Evolutionary conservation across 2,113 vertebrate genomes (phyloP).

Genomic region (Pachycephala philippinensis): DNA sequence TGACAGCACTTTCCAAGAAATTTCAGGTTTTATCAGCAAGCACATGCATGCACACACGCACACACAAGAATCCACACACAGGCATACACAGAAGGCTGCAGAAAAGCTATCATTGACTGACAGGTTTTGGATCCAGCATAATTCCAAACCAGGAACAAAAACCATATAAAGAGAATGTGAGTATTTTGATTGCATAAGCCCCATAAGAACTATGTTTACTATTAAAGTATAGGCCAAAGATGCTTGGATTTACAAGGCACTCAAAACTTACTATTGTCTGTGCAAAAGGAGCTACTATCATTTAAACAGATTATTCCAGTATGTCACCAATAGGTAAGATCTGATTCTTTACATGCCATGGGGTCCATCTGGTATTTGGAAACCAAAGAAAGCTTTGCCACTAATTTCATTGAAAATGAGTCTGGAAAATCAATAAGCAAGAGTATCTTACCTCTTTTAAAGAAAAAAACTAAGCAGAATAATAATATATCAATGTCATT

Average conservation of each 20-base stretch:
- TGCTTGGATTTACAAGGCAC: background rate
- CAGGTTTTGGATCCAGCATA: background rate
- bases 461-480: background rate
- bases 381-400: background rate
- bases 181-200: background rate
- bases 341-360: background rate
- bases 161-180: background rate
- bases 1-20: background rate
- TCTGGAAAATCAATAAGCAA: background rate
- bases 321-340: background rate
- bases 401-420: background rate
- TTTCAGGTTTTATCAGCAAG: background rate
- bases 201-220: background rate
- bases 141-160: background rate
- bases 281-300: background rate
- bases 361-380: background rate
- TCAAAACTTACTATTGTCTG: background rate
- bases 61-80: background rate
- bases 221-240: background rate
- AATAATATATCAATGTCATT: background rate
- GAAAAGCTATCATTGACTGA: background rate
- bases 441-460: background rate
- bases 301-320: background rate
- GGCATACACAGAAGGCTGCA: background rate
- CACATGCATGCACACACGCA: rapidly evolving